Base-by-base conservation (phyloP, 37 sponge, comb jelly and placozoan species). In the Spongilla lacustris region DNA sequence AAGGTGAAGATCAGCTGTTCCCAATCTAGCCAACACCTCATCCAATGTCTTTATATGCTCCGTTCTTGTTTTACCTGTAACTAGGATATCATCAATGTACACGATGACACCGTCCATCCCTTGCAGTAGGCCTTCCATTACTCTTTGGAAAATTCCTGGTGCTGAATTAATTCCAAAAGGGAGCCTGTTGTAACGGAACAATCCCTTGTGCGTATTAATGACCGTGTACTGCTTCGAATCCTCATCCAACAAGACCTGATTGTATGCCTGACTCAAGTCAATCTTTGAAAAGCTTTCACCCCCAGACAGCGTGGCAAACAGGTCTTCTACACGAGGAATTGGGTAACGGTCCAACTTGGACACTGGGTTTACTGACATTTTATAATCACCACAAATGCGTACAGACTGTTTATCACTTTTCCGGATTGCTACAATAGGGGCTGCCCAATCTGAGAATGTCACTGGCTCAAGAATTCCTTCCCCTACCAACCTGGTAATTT, bases 371-470 rank as follows among this genome's bases (percentile, higher is more conserved):
- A 50, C 79, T 10, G 79, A 58, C 30, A 50, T n/a, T 11, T 89
- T 83, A 46, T 78, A 89, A 46, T 83, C 84, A 36, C 85, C 90
- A 84, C 90, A 89, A 32, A 89, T 78, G 11, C 84, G 66, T 50
- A 84, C 70, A 30, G 79, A 69, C 29, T 50, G 28, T 24, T 74
- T 22, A 35, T 89, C 84, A 22, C 36, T 10, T 67, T 89, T 89
- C 75, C 76, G 23, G 0, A 89, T 76, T 31, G 84, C 35, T 27
- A 89, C 85, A 27, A 89, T 72, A n/a, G 84, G 90, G 4, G 90
- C 72, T 28, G 85, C 83, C 85, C 90, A 89, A 34, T 80, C 80
- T 27, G 84, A 66, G 14, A 72, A 69, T 84, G 83, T 75, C 30
- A 89, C 75, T 19, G 84, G 74, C 30, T 69, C 73, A 6, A 89